phyloP scores from a whole-genome alignment of 2,113 vertebrate genomes.

The Numida meleagris region DNA sequence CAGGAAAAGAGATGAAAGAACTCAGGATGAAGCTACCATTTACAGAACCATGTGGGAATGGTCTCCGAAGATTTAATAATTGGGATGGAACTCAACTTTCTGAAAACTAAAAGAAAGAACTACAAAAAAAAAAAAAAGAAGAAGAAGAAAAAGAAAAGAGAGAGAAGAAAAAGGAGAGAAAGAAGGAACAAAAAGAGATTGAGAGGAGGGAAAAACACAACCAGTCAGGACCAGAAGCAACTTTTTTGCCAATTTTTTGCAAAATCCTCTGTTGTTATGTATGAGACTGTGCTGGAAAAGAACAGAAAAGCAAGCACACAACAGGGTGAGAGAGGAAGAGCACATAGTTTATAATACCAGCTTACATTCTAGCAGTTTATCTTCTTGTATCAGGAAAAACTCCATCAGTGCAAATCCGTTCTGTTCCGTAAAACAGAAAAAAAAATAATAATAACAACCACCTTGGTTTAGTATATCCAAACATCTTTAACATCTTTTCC shows the following conservation, averaged over 20 bases:
- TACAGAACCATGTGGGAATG: conserved; percentile 96
- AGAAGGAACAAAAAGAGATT: background rate
- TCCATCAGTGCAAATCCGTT: background rate
- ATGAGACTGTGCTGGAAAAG: conserved; percentile 16
- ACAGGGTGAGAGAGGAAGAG: background rate
- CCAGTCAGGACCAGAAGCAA: conserved; percentile 22
- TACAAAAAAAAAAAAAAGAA: background rate
- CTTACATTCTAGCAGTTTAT: background rate
- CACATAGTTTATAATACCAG: rapidly evolving
- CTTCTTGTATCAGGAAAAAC: background rate
- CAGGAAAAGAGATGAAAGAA: conserved; percentile 93
- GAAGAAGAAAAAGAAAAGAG: background rate
- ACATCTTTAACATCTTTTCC: background rate
- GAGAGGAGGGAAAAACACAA: background rate
- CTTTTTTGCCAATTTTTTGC: conserved; percentile 61
- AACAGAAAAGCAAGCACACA: background rate
- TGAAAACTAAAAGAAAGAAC: conserved; percentile 72
- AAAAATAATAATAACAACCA: background rate
- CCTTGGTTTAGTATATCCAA: background rate
- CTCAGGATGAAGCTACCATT: conserved; percentile 94
- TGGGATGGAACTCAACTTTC: conserved; percentile 89
- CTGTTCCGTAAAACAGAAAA: background rate
- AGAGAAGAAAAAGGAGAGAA: background rate
- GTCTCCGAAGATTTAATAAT: conserved; percentile 92
- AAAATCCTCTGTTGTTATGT: conserved; percentile 46